phyloP scores from a whole-genome alignment of 1,140 invertebrate genomes.

The Drosophila auraria region DNA sequence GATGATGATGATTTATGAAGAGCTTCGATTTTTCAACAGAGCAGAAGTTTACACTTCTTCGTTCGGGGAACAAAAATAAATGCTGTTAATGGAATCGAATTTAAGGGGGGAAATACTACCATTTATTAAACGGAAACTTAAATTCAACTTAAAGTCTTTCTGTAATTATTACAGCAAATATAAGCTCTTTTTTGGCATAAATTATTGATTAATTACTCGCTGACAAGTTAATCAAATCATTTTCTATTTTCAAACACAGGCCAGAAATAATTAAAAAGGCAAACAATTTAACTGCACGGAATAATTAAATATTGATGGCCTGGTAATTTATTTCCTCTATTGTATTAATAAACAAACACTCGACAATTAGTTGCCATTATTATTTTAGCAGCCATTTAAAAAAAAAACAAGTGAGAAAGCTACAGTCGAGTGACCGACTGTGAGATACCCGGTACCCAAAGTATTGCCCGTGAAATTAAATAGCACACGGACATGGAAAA shows the following conservation, averaged over 20 bases:
- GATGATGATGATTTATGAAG: conserved; percentile 48
- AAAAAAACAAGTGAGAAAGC: too few relatives aligned
- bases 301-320: neutral
- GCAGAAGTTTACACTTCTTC: too few relatives aligned
- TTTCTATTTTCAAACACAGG: neutral
- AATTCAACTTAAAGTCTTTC: neutral
- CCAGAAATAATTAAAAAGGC: neutral
- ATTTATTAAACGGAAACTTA: neutral
- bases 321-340: neutral
- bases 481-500: too few relatives aligned
- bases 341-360: neutral
- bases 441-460: too few relatives aligned
- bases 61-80: neutral
- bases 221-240: neutral
- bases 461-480: too few relatives aligned
- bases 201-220: neutral
- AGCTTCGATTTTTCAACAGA: conserved; percentile 11
- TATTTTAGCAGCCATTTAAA: conserved; percentile 9
- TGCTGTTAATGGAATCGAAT: conserved; percentile 19
- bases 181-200: neutral
- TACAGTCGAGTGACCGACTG: too few relatives aligned
- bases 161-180: too few relatives aligned
- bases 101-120: neutral
- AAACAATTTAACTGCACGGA: conserved; percentile 1
- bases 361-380: conserved; percentile 25